A percentile compares a stretch with the other conserved stretches of the same genome.
These are phyloP conservation scores for Metacarcinus magister DNA, from an alignment of 2,888 invertebrate species.

Conservation along the genomic window DNA sequence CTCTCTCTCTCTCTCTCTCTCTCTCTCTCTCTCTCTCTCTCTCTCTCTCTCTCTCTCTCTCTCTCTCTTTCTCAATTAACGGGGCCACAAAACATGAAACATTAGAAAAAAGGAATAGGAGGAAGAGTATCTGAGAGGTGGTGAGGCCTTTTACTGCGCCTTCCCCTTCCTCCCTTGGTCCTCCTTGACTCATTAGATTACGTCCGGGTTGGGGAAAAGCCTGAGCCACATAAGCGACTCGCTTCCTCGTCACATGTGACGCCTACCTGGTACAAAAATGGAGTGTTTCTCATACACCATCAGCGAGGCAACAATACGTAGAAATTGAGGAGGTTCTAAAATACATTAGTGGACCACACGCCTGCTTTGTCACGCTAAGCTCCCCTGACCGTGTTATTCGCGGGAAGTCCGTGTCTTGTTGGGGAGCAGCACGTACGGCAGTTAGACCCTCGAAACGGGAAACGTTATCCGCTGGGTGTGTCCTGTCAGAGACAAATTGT, in stretches of 20 bases:
- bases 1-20: neutral
- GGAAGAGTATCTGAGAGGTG: too few species aligned
- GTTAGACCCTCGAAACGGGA: too few species aligned
- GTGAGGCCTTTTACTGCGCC: neutral
- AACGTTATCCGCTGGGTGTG: too few species aligned
- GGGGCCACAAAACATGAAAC: too few species aligned
- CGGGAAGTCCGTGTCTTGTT: too few species aligned
- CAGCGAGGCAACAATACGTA: neutral
- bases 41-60: neutral
- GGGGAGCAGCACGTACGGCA: too few species aligned
- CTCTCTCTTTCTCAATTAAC: neutral
- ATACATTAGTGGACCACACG: too few species aligned
- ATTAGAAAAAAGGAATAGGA: too few species aligned
- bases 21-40: neutral
- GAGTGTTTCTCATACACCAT: neutral
- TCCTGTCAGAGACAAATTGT: too few species aligned
- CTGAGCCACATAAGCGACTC: neutral
- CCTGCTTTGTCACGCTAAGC: too few species aligned
- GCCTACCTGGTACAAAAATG: neutral
- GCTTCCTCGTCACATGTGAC: neutral
- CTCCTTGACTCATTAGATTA: neutral
- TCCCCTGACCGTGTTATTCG: too few species aligned
- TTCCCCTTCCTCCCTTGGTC: neutral
- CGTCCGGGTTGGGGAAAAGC: neutral
- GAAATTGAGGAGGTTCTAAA: neutral